Evolutionary conservation across 1,140 invertebrate species (phyloP).

Genomic region (Pomacea maculata): DNA sequence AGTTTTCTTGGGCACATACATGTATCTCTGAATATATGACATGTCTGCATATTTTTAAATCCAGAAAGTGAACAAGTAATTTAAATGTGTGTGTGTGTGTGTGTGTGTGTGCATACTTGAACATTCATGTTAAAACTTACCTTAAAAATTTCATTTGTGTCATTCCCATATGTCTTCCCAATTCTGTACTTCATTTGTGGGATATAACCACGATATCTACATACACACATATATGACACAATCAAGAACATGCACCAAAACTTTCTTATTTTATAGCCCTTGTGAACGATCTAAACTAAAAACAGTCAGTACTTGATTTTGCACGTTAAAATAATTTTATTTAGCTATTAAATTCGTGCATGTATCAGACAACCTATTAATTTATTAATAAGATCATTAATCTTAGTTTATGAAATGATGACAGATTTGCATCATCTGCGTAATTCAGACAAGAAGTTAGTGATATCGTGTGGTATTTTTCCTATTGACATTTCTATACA

Average conservation of each 20-base stretch:
- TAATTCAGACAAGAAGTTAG: slow-evolving; percentile 6
- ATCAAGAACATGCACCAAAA: no score
- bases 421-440: no score
- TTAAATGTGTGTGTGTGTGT: background rate
- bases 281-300: no score
- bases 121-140: slow-evolving; percentile 32
- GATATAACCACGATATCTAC: slow-evolving; percentile 63
- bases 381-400: no score
- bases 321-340: no score
- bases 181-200: slow-evolving; percentile 65
- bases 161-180: slow-evolving; percentile 64
- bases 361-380: no score
- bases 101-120: slow-evolving; percentile 1
- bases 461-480: slow-evolving; percentile 1
- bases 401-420: no score
- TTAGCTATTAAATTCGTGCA: no score
- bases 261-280: no score
- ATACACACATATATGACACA: slow-evolving; percentile 19
- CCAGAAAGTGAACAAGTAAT: background rate
- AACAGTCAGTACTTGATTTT: no score
- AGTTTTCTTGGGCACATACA: no score
- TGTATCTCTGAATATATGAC: background rate
- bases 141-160: slow-evolving; percentile 60
- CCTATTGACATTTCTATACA: background rate
- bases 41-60: background rate